Conservation (phyloP, 2,888 invertebrate genomes). For the Micropterix aruncella region DNA sequence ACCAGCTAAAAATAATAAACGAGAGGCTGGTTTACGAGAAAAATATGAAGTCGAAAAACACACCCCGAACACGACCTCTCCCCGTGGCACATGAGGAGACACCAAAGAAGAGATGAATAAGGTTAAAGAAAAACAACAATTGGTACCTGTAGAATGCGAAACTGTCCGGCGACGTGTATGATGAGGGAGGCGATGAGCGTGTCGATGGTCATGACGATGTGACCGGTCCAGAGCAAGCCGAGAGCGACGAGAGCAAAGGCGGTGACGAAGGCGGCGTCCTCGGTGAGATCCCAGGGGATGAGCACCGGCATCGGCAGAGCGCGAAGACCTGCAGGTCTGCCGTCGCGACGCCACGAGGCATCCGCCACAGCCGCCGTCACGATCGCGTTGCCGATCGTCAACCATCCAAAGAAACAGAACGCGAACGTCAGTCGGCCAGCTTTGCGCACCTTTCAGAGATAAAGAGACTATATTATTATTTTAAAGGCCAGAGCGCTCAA, state of each 20-base stretch:
- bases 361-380: slow-evolving; percentile 29
- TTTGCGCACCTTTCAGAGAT: too few species aligned
- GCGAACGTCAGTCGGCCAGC: slow-evolving; percentile 25
- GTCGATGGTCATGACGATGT: slow-evolving; percentile 33
- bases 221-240: slow-evolving; percentile 33
- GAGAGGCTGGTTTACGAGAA: too few species aligned
- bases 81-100: too few species aligned
- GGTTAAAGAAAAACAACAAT: too few species aligned
- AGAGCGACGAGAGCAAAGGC: slow-evolving; percentile 28
- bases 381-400: slow-evolving; percentile 28
- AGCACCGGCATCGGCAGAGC: slow-evolving; percentile 31
- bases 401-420: slow-evolving; percentile 31
- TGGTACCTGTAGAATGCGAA: slow-evolving; percentile 26
- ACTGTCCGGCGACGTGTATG: slow-evolving; percentile 32
- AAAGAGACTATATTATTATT: too few species aligned
- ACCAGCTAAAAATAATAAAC: too few species aligned
- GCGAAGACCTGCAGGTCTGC: slow-evolving; percentile 21
- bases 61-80: too few species aligned
- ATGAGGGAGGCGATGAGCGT: slow-evolving; percentile 32
- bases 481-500: too few species aligned
- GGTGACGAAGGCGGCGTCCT: slow-evolving; percentile 22
- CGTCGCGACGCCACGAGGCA: slow-evolving; percentile 22
- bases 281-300: slow-evolving; percentile 33
- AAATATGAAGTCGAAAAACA: too few species aligned
- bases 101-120: too few species aligned